phyloP scores from a whole-genome alignment of 2,113 vertebrate species.

The Papio anubis region DNA sequence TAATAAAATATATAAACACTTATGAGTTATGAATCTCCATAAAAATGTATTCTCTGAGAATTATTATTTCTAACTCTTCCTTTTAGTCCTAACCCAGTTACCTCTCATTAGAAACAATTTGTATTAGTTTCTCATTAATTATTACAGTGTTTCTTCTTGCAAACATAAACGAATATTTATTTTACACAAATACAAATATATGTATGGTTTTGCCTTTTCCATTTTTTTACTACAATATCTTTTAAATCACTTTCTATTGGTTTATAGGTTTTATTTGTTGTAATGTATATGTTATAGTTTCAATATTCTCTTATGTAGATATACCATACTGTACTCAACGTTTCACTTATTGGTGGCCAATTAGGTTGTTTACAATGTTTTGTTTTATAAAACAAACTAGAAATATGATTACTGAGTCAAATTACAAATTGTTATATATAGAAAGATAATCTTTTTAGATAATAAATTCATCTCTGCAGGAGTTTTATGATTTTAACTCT shows the following conservation, averaged over 20 bases:
- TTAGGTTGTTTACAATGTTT: neutral
- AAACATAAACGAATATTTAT: neutral
- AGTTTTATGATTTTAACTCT: neutral
- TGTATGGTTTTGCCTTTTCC: neutral
- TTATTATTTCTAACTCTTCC: neutral
- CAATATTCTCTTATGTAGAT: neutral
- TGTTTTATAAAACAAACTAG: neutral
- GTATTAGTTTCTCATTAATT: neutral
- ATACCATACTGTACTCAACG: neutral
- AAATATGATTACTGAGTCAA: neutral
- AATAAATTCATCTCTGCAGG: neutral
- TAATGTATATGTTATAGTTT: neutral
- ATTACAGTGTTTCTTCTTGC: neutral
- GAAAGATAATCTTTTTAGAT: neutral
- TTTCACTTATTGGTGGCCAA: neutral
- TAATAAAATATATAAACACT: neutral
- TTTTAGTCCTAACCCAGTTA: neutral
- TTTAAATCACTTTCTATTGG: neutral
- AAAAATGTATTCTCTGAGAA: neutral
- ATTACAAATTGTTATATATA: neutral
- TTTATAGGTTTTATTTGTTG: neutral
- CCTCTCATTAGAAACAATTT: neutral
- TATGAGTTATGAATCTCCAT: neutral
- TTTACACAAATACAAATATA: neutral
- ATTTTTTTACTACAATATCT: neutral